Conservation (phyloP, 2,113 vertebrate species). For the Cromileptes altivelis region DNA sequence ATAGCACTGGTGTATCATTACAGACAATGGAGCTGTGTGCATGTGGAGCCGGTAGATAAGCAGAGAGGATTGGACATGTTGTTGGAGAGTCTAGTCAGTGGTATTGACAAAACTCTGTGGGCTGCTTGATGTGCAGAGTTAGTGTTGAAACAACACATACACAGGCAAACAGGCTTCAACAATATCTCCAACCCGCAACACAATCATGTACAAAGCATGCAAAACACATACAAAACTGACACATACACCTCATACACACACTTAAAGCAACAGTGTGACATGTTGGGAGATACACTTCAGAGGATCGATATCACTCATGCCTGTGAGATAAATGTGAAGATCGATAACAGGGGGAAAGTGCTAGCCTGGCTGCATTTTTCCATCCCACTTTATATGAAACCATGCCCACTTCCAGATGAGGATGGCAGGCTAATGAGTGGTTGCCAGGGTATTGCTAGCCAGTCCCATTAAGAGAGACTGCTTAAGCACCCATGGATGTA, state of each 20-base stretch:
- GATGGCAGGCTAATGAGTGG: too few relatives aligned
- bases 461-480: too few relatives aligned
- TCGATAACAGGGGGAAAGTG: neutral
- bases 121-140: conserved; percentile 40
- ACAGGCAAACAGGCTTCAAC: conserved; percentile 4
- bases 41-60: conserved; percentile 53
- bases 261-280: neutral
- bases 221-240: neutral
- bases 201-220: neutral
- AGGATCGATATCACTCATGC: neutral
- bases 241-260: neutral
- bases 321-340: neutral
- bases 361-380: neutral
- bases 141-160: conserved; percentile 42
- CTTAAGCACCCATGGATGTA: too few relatives aligned
- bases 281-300: neutral
- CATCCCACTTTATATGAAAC: too few relatives aligned
- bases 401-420: too few relatives aligned
- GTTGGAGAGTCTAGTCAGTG: conserved; percentile 26
- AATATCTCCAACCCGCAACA: neutral
- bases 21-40: conserved; percentile 47
- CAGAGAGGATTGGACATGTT: conserved; percentile 37
- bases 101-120: conserved; percentile 55
- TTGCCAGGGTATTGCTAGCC: too few relatives aligned
- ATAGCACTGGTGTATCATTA: conserved; percentile 42